phyloP scores from a whole-genome alignment of 2,797 vertebrate species.

The Hirundo rustica region DNA sequence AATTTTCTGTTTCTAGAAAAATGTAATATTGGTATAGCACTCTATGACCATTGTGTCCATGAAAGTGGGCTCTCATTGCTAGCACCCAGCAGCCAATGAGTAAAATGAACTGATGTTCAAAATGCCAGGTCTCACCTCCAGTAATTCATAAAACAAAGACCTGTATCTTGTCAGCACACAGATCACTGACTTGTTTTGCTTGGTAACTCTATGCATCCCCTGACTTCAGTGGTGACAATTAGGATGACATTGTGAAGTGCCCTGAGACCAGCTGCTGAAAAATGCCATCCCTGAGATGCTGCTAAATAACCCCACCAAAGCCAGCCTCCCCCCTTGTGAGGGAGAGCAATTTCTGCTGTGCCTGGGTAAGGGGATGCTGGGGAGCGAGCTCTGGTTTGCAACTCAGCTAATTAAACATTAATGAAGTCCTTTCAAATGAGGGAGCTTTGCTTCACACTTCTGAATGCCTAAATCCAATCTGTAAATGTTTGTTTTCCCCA shows the following conservation, averaged over 20 bases:
- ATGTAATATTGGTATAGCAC: background rate
- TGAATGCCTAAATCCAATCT: background rate
- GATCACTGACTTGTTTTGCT: background rate
- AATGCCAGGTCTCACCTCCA: background rate
- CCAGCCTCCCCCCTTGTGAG: accelerated
- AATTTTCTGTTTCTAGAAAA: background rate
- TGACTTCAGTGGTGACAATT: background rate
- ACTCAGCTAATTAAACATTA: slow-evolving; percentile 51
- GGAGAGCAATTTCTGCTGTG: background rate
- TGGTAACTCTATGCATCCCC: background rate
- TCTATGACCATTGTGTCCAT: background rate
- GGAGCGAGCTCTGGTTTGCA: background rate
- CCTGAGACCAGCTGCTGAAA: background rate
- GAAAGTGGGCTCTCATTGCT: background rate
- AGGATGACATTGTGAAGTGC: background rate
- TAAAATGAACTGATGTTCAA: background rate
- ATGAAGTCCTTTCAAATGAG: slow-evolving; percentile 29
- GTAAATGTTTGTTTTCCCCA: slow-evolving; percentile 52
- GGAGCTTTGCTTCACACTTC: slow-evolving; percentile 12
- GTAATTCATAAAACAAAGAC: background rate
- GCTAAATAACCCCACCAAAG: background rate
- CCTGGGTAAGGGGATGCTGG: background rate
- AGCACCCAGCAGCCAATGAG: background rate
- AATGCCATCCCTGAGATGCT: background rate
- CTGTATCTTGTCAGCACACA: background rate